phyloP scores from a whole-genome alignment of 2,113 vertebrate genomes.

The Gadus chalcogrammus region DNA sequence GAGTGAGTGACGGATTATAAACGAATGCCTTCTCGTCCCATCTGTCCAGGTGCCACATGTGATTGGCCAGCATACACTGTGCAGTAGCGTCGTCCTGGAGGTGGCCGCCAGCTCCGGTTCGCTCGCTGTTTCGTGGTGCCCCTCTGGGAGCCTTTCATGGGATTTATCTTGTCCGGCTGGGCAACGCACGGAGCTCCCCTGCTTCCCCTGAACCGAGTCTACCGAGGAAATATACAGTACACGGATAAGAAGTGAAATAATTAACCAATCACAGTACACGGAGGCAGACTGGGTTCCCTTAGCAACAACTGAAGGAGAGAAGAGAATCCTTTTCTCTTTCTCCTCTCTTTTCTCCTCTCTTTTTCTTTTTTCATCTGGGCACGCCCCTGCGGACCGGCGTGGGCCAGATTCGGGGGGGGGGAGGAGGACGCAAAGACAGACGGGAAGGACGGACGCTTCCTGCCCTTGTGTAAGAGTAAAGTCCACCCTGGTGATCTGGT shows the following conservation, averaged over 20 bases:
- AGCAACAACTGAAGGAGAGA: slow-evolving; percentile 70
- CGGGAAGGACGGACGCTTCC: not conserved
- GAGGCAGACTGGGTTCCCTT: slow-evolving; percentile 69
- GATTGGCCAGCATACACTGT: slow-evolving; percentile 51
- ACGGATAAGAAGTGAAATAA: slow-evolving; percentile 70
- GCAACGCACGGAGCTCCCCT: slow-evolving; percentile 50
- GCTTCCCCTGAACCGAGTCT: slow-evolving; percentile 57
- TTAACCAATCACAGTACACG: slow-evolving; percentile 71
- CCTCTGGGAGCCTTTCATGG: slow-evolving; percentile 56
- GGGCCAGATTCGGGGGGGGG: slow-evolving; percentile 48
- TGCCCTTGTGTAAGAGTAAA: not conserved
- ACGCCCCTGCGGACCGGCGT: slow-evolving; percentile 62
- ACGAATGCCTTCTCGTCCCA: slow-evolving; percentile 46
- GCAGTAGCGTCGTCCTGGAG: slow-evolving; percentile 54
- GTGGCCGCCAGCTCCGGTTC: slow-evolving; percentile 40
- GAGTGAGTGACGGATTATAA: slow-evolving; percentile 44
- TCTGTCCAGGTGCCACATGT: slow-evolving; percentile 66
- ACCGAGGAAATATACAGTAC: slow-evolving; percentile 54
- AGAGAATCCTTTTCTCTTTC: slow-evolving; percentile 60
- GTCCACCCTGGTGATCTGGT: not conserved
- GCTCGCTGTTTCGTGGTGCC: slow-evolving; percentile 42
- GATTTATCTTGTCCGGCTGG: slow-evolving; percentile 69
- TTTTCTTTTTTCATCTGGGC: slow-evolving; percentile 27
- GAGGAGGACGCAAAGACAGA: not conserved
- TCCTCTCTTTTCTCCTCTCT: slow-evolving; percentile 50